Conservation (phyloP, 2,113 vertebrate species). For the Platichthys stellatus region DNA sequence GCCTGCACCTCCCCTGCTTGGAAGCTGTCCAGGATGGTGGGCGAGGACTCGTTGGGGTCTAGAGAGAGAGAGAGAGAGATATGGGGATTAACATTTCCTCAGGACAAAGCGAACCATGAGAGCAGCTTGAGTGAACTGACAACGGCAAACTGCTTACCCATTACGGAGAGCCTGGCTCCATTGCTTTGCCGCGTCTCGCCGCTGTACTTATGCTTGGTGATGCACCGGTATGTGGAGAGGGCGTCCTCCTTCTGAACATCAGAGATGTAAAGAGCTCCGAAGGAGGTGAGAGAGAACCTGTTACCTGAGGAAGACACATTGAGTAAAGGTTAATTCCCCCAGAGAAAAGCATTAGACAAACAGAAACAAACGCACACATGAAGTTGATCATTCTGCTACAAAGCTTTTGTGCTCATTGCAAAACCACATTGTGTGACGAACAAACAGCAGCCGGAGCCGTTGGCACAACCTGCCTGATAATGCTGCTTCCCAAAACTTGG, state of each 20-base stretch:
- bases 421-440: slow-evolving; percentile 56
- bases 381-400: slow-evolving; percentile 37
- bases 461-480: slow-evolving; percentile 69
- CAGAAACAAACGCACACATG: background rate
- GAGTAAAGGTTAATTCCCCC: slow-evolving; percentile 16
- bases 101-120: background rate
- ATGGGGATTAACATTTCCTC: background rate
- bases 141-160: slow-evolving; percentile 84
- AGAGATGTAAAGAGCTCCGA: slow-evolving; percentile 97
- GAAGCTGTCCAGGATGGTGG: too few species aligned
- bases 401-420: slow-evolving; percentile 53
- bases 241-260: slow-evolving; percentile 99
- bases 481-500: slow-evolving; percentile 60
- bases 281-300: slow-evolving; percentile 94
- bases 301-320: slow-evolving; percentile 87
- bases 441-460: slow-evolving; percentile 71
- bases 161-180: slow-evolving; percentile 94
- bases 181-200: slow-evolving; percentile 99
- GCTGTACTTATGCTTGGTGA: slow-evolving; percentile 98
- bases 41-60: too few species aligned
- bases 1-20: too few species aligned
- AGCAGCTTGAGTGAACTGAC: background rate
- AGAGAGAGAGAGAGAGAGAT: slow-evolving; percentile 1
- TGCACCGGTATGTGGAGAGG: slow-evolving; percentile 98
- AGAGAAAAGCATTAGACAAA: slow-evolving; percentile 4